phyloP scores from a whole-genome alignment of 2,113 vertebrate species.

The Sebastes fasciatus region DNA sequence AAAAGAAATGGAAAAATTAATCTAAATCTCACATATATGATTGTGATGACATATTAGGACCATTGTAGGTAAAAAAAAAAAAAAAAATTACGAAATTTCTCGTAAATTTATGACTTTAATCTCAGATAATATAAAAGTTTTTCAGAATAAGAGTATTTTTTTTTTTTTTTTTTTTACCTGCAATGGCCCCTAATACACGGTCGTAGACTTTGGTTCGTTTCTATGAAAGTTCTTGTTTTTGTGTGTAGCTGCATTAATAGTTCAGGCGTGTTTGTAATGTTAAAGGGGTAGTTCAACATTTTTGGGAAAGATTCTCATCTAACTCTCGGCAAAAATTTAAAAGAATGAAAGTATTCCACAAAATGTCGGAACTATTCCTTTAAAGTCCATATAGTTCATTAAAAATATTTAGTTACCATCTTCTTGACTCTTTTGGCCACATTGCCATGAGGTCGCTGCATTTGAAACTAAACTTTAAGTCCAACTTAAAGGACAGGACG shows the following conservation, averaged over 20 bases:
- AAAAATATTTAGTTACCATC: not conserved
- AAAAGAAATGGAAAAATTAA: not conserved
- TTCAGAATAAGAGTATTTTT: too few species aligned
- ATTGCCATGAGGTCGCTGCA: not conserved
- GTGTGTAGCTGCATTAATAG: not conserved
- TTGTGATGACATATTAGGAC: too few species aligned
- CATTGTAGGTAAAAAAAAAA: too few species aligned
- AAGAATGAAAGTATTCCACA: not conserved
- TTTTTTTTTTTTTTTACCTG: too few species aligned
- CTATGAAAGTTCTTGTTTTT: not conserved
- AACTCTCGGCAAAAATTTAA: not conserved
- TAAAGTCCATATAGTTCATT: not conserved
- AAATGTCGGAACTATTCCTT: not conserved
- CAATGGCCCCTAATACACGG: too few species aligned
- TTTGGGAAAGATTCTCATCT: not conserved
- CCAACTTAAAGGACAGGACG: constrained; percentile 6
- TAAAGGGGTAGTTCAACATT: not conserved
- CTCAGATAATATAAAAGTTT: too few species aligned
- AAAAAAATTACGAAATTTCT: too few species aligned
- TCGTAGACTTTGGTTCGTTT: not conserved
- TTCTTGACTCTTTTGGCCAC: not conserved
- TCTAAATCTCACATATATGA: not conserved
- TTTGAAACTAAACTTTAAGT: constrained; percentile 23
- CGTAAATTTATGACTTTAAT: too few species aligned
- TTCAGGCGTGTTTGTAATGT: not conserved